Conservation (phyloP, 2,797 vertebrate species). For the Syngnathus rostellatus region DNA sequence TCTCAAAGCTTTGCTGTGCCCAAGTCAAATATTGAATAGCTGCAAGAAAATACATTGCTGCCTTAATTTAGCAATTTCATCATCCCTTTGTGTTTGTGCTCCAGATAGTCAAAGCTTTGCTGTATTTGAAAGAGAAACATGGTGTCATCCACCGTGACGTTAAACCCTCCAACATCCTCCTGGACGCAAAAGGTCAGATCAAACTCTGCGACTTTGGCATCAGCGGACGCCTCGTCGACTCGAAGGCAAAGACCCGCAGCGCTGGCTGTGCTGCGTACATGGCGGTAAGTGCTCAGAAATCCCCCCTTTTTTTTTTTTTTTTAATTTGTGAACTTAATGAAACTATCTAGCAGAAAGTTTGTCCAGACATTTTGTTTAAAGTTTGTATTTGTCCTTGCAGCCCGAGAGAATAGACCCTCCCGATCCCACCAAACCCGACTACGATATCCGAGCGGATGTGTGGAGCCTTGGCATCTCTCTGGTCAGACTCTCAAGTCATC, state of each 20-base stretch:
- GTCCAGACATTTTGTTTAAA: background rate
- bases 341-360: background rate
- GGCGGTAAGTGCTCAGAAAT: slow-evolving; percentile 74
- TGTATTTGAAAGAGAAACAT: slow-evolving; percentile 93
- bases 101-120: slow-evolving; percentile 87
- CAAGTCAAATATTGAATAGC: background rate
- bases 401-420: slow-evolving; percentile 94
- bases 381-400: slow-evolving; percentile 49
- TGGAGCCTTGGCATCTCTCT: slow-evolving; percentile 95
- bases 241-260: slow-evolving; percentile 90
- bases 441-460: slow-evolving; percentile 91
- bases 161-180: slow-evolving; percentile 91
- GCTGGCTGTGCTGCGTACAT: slow-evolving; percentile 95
- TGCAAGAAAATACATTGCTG: background rate
- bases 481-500: slow-evolving; percentile 56
- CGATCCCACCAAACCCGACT: slow-evolving; percentile 91
- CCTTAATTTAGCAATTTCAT: background rate
- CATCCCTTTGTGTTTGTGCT: background rate
- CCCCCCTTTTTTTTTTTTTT: background rate
- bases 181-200: slow-evolving; percentile 88
- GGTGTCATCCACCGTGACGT: slow-evolving; percentile 92
- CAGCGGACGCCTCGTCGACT: slow-evolving; percentile 90
- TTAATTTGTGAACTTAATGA: background rate
- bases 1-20: too few relatives aligned
- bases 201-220: slow-evolving; percentile 96